Percentiles rank a stretch among this genome's conserved stretches.
phyloP scores from a whole-genome alignment of 1,140 invertebrate species.

The Argopecten irradians region DNA sequence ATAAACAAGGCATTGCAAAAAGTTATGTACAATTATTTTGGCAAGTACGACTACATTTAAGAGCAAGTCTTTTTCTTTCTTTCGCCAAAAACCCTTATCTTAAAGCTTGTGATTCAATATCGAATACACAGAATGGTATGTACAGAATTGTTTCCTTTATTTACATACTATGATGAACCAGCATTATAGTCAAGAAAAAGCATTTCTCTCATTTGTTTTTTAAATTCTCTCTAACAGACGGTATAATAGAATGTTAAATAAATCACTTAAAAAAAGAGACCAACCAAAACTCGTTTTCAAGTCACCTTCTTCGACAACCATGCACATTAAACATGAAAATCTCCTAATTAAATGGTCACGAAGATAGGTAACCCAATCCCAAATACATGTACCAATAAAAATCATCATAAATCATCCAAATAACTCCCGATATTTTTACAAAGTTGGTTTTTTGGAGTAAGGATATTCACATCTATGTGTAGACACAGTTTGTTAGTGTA shows the following conservation, averaged over 20 bases:
- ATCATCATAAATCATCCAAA: too few species aligned
- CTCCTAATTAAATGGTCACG: too few species aligned
- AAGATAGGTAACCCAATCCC: too few species aligned
- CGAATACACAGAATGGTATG: neutral
- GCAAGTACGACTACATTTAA: neutral
- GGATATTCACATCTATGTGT: too few species aligned
- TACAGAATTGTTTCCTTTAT: neutral
- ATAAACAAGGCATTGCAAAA: neutral
- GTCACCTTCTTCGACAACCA: neutral
- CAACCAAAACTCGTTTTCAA: neutral
- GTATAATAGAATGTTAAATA: too few species aligned
- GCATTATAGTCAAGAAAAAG: neutral
- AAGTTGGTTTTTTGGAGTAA: too few species aligned
- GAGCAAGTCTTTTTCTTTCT: neutral
- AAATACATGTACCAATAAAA: too few species aligned
- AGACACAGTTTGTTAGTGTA: too few species aligned
- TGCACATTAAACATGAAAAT: neutral
- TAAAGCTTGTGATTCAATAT: neutral
- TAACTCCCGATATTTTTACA: too few species aligned
- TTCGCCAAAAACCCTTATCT: neutral
- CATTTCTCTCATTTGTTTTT: too few species aligned
- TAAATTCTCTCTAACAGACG: too few species aligned
- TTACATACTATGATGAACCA: neutral
- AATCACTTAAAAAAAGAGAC: neutral
- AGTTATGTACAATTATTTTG: neutral